phyloP scores from a whole-genome alignment of 2,888 invertebrate genomes.

The Scaptomyza parva region DNA sequence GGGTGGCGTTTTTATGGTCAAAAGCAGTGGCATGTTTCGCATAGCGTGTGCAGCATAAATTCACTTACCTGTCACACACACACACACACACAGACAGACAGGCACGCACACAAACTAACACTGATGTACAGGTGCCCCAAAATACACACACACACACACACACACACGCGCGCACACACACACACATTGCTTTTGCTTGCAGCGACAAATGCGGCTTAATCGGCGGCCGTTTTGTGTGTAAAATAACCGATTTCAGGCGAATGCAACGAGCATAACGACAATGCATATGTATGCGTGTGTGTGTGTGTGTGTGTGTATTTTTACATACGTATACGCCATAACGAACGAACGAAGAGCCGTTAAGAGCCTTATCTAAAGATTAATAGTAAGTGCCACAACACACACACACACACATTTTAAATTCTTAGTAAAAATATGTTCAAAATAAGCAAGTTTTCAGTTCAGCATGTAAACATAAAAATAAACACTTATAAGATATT shows the following conservation, averaged over 20 bases:
- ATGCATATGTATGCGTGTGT: background rate
- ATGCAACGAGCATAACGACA: conserved; percentile 18
- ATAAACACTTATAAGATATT: no score
- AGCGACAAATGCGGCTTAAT: conserved; percentile 46
- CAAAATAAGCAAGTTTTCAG: no score
- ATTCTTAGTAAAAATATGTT: no score
- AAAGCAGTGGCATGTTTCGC: conserved; percentile 75
- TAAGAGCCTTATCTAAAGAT: conserved; percentile 1
- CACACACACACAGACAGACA: conserved; percentile 41
- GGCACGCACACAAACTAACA: conserved; percentile 26
- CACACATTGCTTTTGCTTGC: conserved; percentile 10
- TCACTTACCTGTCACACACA: conserved; percentile 72
- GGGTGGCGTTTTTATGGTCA: conserved; percentile 61
- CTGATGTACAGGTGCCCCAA: conserved; percentile 13
- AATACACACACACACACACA: conserved; percentile 40
- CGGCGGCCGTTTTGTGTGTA: conserved; percentile 55
- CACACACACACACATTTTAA: background rate
- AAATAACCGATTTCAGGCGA: conserved; percentile 57
- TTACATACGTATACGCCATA: background rate
- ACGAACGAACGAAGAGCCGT: conserved; percentile 1
- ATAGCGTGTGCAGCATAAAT: conserved; percentile 76
- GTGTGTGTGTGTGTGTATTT: background rate
- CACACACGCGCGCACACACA: conserved; percentile 3
- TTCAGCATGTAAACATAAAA: no score
- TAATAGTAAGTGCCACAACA: background rate